phyloP scores from a whole-genome alignment of 2,888 invertebrate genomes.

The Oeneis ivallda region DNA sequence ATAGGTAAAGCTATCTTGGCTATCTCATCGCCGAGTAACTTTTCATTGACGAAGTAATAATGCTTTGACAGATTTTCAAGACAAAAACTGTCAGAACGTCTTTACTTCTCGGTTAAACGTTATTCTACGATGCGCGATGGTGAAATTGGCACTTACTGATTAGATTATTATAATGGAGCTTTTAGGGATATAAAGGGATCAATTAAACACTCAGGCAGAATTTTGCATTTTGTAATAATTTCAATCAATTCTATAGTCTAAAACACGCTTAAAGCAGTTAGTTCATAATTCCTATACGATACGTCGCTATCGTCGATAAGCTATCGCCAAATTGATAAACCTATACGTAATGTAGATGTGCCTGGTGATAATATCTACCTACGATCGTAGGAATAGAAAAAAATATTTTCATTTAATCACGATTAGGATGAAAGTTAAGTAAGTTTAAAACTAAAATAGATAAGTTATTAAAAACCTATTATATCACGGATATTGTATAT shows the following conservation, averaged over 20 bases:
- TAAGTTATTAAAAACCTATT: not conserved
- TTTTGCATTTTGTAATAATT: constrained; percentile 3
- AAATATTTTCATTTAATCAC: not conserved
- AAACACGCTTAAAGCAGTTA: constrained; percentile 14
- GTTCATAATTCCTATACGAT: constrained; percentile 18
- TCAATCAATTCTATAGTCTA: constrained; percentile 4
- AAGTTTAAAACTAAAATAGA: not conserved
- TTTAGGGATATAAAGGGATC: not conserved
- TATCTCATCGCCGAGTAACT: too few relatives aligned
- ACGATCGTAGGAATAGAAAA: not conserved
- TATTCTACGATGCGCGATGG: too few relatives aligned
- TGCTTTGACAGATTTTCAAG: too few relatives aligned
- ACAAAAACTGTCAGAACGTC: too few relatives aligned
- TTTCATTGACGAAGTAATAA: too few relatives aligned
- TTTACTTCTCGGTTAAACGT: too few relatives aligned
- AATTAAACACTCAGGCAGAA: not conserved
- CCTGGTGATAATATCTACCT: constrained; percentile 21
- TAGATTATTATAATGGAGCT: not conserved
- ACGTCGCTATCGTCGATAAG: constrained; percentile 32
- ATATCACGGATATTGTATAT: not conserved
- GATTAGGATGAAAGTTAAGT: not conserved
- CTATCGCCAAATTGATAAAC: constrained; percentile 51
- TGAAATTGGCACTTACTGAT: not conserved
- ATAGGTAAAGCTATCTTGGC: not conserved
- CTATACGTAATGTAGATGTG: constrained; percentile 50